phyloP scores from a whole-genome alignment of 2,888 invertebrate genomes.

The Nomada ruficornis region DNA sequence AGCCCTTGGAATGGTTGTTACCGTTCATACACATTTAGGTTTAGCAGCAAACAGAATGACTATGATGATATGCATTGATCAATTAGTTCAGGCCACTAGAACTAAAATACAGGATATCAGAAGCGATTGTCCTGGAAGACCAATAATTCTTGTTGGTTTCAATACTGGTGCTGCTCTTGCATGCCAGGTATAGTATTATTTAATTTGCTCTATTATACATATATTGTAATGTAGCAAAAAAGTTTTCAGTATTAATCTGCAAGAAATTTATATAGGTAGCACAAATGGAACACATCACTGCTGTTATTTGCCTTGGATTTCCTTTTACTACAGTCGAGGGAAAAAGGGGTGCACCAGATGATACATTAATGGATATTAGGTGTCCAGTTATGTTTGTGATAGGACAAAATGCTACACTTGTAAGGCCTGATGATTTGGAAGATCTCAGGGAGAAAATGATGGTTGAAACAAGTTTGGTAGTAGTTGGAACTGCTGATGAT shows the following conservation, averaged over 20 bases:
- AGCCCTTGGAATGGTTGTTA: conserved; percentile 89
- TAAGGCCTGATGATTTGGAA: conserved; percentile 91
- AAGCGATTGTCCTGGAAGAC: conserved; percentile 88
- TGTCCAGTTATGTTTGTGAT: conserved; percentile 92
- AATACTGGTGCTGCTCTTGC: conserved; percentile 91
- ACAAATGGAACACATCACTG: conserved; percentile 89
- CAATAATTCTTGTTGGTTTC: conserved; percentile 91
- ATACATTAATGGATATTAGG: conserved; percentile 89
- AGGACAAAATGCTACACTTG: conserved; percentile 90
- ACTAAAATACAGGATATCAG: conserved; percentile 90
- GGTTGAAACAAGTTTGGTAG: conserved; percentile 90
- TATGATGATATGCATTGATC: conserved; percentile 87
- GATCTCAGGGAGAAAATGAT: conserved; percentile 91
- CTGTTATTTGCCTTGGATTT: conserved; percentile 92
- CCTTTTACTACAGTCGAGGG: conserved; percentile 91
- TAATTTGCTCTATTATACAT: no score
- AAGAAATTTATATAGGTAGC: conserved; percentile 86
- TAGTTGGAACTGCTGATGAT: conserved; percentile 93
- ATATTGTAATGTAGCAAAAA: background rate
- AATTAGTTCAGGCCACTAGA: conserved; percentile 88
- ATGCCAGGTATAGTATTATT: conserved; percentile 86
- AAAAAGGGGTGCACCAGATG: conserved; percentile 90
- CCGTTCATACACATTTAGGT: conserved; percentile 86
- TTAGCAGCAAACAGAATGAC: conserved; percentile 83
- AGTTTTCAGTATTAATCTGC: background rate